Evolutionary conservation across 2,888 invertebrate species (phyloP), one percentile per base, ranked within the genome.

Genomic region (Cyclophora albipunctata): DNA sequence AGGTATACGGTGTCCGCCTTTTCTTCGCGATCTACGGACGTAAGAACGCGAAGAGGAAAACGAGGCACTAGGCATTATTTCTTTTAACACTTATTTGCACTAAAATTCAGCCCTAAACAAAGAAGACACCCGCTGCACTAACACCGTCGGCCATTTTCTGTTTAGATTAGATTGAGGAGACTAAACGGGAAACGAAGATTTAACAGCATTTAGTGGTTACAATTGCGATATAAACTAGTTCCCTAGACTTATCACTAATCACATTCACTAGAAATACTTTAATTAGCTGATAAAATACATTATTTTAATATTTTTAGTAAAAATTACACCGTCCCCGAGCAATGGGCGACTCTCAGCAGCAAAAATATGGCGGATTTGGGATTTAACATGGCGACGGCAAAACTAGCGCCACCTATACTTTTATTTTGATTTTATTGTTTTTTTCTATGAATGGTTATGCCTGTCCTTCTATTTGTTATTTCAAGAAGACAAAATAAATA

Each of bases 41-140:
- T 95, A 96, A 90, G 95, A 95, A 91, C 96, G 93, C 89, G 95
- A 95, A 89, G 96, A 95, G 83, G 95, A 95, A 90, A 96, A 96
- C 86, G 96, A 96, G 91, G 96, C 96, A 92, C 96, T 96, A 92
- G 96, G 96, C 96, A 96, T 95, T 90, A 92, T 94, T 89, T 87
- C 86, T 88, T 80, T 78, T 78, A 75, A 66, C 81, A 82, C 84
- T 88, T 86, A 88, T 81, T 82, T 84, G 84, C 87, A 84, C 84
- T 81, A 81, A 63, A 90, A 88, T 85, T 82, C 83, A 84, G 86
- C 84, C 78, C 92, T 93, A 93, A 93, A 94, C 93, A 94, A 94
- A 94, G 93, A 92, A 93, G 91, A 92, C 92, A 92, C 91, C 91
- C 91, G 91, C 43, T 43, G 43, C 92, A 92, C 92, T 91, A 91